These are phyloP conservation scores for Enteromius argenteus DNA, from an alignment of 2,797 vertebrate species.

Conservation along the genomic window DNA sequence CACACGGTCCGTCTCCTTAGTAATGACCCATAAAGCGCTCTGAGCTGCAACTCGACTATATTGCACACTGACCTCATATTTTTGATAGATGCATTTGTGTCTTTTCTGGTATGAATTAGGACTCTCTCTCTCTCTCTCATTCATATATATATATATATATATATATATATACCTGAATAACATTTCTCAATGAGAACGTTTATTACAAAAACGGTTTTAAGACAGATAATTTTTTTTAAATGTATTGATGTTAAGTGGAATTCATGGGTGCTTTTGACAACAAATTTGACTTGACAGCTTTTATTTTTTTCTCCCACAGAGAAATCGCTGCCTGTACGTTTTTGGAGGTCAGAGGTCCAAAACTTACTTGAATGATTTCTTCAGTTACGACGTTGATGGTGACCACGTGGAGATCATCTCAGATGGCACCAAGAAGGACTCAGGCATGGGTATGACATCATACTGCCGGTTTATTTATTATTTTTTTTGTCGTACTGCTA, in stretches of 20 bases:
- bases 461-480: background rate
- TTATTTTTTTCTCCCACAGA: slow-evolving; percentile 74
- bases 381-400: slow-evolving; percentile 96
- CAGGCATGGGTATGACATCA: slow-evolving; percentile 89
- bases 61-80: background rate
- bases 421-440: slow-evolving; percentile 98
- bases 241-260: background rate
- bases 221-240: background rate
- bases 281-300: background rate
- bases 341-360: slow-evolving; percentile 98
- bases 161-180: too few species aligned
- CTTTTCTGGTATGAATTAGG: background rate
- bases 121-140: too few species aligned
- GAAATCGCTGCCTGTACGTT: slow-evolving; percentile 96
- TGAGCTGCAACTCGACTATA: background rate
- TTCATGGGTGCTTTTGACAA: background rate
- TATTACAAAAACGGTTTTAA: background rate
- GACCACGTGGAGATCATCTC: slow-evolving; percentile 99
- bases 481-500: background rate
- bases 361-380: slow-evolving; percentile 99
- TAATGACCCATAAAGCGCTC: background rate
- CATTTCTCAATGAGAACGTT: too few species aligned
- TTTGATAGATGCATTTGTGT: background rate
- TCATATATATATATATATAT: too few species aligned
- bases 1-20: slow-evolving; percentile 78